Conservation (phyloP, 1,140 invertebrate genomes). For the Drosophila arawakana region DNA sequence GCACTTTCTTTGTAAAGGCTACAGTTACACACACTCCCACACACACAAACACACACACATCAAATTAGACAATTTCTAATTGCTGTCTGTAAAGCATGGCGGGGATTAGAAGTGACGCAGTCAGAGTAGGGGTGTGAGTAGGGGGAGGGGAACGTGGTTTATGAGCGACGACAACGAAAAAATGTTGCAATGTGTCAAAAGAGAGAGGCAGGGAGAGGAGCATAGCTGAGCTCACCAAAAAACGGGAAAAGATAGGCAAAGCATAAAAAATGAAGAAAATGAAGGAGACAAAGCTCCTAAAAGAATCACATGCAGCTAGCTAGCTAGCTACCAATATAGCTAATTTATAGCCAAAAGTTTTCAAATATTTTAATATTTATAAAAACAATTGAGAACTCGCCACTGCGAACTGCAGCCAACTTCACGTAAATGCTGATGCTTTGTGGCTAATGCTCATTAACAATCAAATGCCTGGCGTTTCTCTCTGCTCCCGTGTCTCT, state of each 20-base stretch:
- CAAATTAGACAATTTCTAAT: constrained; percentile 72
- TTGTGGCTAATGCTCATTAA: constrained; percentile 30
- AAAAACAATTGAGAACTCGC: too few relatives aligned
- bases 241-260: neutral
- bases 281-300: too few relatives aligned
- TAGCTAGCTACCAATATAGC: too few relatives aligned
- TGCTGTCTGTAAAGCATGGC: constrained; percentile 40
- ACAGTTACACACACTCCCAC: constrained; percentile 49
- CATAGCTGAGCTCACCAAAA: neutral
- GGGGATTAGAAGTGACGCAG: constrained; percentile 33
- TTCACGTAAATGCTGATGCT: neutral
- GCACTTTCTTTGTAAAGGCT: constrained; percentile 48
- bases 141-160: neutral
- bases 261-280: neutral
- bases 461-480: constrained; percentile 34
- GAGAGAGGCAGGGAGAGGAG: too few relatives aligned
- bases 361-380: too few relatives aligned
- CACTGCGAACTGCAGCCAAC: neutral
- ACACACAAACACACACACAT: constrained; percentile 39
- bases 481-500: neutral
- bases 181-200: neutral
- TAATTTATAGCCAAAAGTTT: too few relatives aligned
- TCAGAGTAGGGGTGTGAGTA: neutral
- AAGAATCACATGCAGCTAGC: too few relatives aligned
- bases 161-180: neutral